Base-by-base conservation (phyloP, 2,113 vertebrate genomes). In the Strigops habroptila region DNA sequence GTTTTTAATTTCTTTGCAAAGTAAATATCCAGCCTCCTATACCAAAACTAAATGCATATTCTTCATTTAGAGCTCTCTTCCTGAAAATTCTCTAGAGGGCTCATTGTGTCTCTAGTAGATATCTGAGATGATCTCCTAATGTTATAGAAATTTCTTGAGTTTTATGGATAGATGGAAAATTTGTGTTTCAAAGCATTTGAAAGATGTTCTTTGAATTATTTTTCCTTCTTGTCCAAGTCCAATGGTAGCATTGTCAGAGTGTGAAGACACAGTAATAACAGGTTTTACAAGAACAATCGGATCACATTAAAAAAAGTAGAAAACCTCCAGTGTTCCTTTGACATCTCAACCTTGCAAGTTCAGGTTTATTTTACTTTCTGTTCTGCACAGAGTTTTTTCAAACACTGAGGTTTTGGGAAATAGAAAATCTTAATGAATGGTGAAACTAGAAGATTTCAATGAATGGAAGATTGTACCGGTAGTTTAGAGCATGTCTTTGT, bases 1-100 rank as follows among this genome's bases (percentile, higher is more conserved):
- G 94, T 4, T 79, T 96, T 95, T 74, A 92, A 95, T 96, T 94
- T 96, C 63, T 95, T 91, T 89, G 41, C 43, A 87, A 90, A 94
- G 70, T 87, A 91, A 94, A 87, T 86, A 93, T 57, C 28, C 69
- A 92, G 46, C 37, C 46, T 87, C 27, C 41, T 87, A 37, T 80
- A 91, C 30, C 12, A 92, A 92, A 96, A 87, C 70, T 85, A 79
- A 91, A 93, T 48, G 57, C 49, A 51, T 31, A 70, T 65, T 94
- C 74, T 87, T 87, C 44, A 87, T 84, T 85, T 83, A 86, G 55
- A 79, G 22, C 13, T 37, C 30, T 83, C 39, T 91, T 91, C 35
- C 57, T 93, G 90, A 83, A 93, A 86, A 81, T 73, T 73, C 46
- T 75, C 80, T 37, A 4, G 62, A 63, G 65, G 65, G n/a, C n/a